These are phyloP conservation scores for Synergus gifuensis DNA, from an alignment of 2,888 invertebrate species.

Conservation along the genomic window DNA sequence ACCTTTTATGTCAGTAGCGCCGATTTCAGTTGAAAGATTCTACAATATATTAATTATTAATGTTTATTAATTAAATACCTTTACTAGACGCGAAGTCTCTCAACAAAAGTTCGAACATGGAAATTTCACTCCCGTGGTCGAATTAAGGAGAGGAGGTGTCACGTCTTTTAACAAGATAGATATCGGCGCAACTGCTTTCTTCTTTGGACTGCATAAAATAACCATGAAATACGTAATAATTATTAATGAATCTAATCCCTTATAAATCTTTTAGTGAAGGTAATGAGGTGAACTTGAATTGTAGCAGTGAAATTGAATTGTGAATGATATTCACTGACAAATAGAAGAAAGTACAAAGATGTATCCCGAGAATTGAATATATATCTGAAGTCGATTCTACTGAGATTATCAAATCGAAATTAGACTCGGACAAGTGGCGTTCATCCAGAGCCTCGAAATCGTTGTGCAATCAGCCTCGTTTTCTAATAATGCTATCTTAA, in stretches of 20 bases:
- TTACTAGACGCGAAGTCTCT: background rate
- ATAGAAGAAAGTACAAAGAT: slow-evolving; percentile 9
- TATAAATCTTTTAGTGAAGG: background rate
- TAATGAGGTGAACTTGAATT: background rate
- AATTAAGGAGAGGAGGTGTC: background rate
- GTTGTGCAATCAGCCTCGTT: slow-evolving; percentile 44
- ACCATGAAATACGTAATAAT: background rate
- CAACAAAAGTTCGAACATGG: background rate
- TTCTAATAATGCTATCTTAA: slow-evolving; percentile 45
- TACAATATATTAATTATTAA: background rate
- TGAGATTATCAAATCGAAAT: background rate
- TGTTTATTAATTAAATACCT: background rate
- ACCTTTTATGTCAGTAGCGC: background rate
- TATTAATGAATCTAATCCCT: background rate
- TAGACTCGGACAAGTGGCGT: background rate
- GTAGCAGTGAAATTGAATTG: background rate
- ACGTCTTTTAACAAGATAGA: background rate
- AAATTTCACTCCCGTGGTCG: background rate
- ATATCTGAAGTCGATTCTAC: slow-evolving; percentile 22
- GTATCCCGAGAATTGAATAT: background rate
- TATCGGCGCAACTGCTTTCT: too few relatives aligned
- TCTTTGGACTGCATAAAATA: background rate
- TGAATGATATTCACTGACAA: background rate
- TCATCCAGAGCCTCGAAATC: slow-evolving; percentile 40
- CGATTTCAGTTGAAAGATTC: background rate